Base-by-base conservation (phyloP, 2,888 invertebrate species). In the Melipona bicolor region DNA sequence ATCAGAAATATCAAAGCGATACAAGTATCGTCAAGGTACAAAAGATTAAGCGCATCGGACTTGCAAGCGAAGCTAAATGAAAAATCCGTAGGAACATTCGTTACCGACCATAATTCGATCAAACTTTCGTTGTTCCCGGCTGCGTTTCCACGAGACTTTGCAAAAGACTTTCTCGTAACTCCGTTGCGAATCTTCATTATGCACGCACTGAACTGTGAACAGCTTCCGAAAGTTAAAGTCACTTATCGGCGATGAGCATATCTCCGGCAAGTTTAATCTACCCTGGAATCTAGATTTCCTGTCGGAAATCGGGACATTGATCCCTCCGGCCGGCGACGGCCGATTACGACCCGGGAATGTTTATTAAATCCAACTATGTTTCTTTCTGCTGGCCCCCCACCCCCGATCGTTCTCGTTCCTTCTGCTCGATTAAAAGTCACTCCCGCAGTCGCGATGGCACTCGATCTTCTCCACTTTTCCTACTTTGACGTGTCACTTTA, bases 301-400 rank as follows among this genome's bases (percentile, higher is more conserved):
- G 73, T 75, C 73, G 81, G 88, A 81, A 83, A 88, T 81, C 88
- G 81, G 86, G 81, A 88, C 86, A 83, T 83, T 83, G 81, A 85
- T 78, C 86, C 72, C 79, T 77, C 78, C 82, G 71, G 72, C 79
- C 74, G 79, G 76, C 71, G 83, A 75, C 81, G 79, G 84, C 84
- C 88, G 88, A 88, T 88, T 88, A 88, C 88, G 84, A 83, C 70
- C 81, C 83, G 83, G 89, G 89, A 89, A 89, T 89, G 89, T 89
- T 89, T 89, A 89, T 89, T 89, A 89, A 89, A 89, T 89, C 89
- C 88, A 83, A 77, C 86, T 88, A 87, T 83, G 84, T 86, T 88
- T 88, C 87, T 88, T 88, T 86, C 76, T 79, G 74, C 32, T 21
- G 13, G 2, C 32, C 64, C 67, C 62, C 67, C 68, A 72, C 43